Base-by-base conservation (phyloP, 2,888 invertebrate species). In the Trichogramma evanescens region DNA sequence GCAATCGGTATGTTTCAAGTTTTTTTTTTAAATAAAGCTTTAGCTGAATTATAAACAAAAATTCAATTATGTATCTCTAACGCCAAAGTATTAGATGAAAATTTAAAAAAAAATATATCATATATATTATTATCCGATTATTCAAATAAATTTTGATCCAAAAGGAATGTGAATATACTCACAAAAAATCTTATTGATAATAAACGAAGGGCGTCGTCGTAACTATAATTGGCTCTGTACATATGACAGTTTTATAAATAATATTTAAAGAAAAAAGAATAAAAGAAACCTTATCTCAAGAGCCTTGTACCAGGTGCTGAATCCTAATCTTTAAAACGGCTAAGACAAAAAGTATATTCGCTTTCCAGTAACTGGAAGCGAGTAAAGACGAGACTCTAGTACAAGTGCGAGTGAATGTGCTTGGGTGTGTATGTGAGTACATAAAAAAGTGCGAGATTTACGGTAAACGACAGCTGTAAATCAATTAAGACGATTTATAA, bases 271-370 rank as follows among this genome's bases (percentile, higher is more conserved):
- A 59, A 26, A 26, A 26, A 26, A 26, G 26, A 26, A 26, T 26
- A 26, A 26, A 26, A 26, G 26, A 26, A 26, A 26, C 26, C 26
- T 26, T 55, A 56, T 56, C 56, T 62, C 54, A 54, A 58, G 57
- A 63, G 63, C 63, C 63, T 63, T 60, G 48, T 41, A 63, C 54
- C 60, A 58, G 63, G 63, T 63, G 63, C 60, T 63, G 63, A 63
- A 50, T 58, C 42, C 51, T 55, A 62, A 50, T 54, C 56, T 26
- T 59, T 46, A 54, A 59, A 57, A 50, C 52, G 55, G 55, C 56
- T 48, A 8, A 42, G 38, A 50, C n/a, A 52, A 26, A 44, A 57
- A 45, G 49, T 26, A 42, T 57, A 56, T 56, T 53, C 52, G 46
- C 55, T 59, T 49, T 44, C 13, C 26, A 48, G n/a, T 39, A 56